Conservation (phyloP, 2,888 invertebrate species). For the Eupithecia abbreviata region DNA sequence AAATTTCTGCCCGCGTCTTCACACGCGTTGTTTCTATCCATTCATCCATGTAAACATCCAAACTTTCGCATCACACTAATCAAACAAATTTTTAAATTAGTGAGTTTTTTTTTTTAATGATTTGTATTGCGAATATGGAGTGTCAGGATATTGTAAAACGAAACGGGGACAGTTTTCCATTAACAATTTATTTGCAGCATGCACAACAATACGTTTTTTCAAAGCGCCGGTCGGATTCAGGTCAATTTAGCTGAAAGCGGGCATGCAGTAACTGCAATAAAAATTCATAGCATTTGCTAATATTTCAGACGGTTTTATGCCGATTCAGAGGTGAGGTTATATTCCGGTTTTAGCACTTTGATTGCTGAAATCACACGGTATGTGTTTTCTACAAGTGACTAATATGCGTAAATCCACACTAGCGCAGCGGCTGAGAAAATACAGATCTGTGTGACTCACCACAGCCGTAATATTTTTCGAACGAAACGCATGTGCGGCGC, state of each 20-base stretch:
- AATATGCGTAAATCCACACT: no score
- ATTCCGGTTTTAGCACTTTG: not conserved
- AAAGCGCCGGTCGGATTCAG: not conserved
- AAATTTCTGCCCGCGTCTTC: no score
- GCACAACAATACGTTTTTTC: not conserved
- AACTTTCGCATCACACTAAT: no score
- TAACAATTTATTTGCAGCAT: not conserved
- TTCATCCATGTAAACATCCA: no score
- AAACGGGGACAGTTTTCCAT: not conserved
- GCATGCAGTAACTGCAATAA: conserved; percentile 17
- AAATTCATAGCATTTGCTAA: conserved; percentile 5
- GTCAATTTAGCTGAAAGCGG: not conserved
- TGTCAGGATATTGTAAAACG: not conserved
- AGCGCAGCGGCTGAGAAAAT: no score
- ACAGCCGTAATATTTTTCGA: no score
- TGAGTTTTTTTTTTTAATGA: not conserved
- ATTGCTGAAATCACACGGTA: no score
- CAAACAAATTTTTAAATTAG: no score
- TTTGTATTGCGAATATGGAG: not conserved
- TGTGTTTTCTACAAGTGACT: no score
- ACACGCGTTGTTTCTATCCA: no score
- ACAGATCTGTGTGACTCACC: no score
- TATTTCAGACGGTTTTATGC: conserved; percentile 10
- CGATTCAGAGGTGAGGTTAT: not conserved
- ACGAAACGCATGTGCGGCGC: no score